Conservation (phyloP, 2,888 invertebrate species). For the Aromia moschata region DNA sequence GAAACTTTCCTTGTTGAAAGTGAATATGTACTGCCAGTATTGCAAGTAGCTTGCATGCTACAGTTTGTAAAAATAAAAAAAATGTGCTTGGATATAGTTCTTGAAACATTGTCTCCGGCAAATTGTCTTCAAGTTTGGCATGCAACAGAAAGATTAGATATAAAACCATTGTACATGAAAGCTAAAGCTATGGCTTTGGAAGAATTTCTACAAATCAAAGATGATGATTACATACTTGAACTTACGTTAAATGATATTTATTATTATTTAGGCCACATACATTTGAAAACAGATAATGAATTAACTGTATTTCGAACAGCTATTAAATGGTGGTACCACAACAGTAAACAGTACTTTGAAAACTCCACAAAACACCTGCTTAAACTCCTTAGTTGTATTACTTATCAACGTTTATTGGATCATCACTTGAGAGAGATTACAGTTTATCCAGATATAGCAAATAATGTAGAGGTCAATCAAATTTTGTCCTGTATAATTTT, state of each 20-base stretch:
- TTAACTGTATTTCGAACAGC: slow-evolving; percentile 56
- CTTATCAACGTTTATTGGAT: slow-evolving; percentile 48
- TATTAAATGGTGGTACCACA: slow-evolving; percentile 60
- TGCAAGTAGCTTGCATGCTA: slow-evolving; percentile 60
- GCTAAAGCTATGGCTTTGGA: slow-evolving; percentile 57
- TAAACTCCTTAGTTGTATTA: slow-evolving; percentile 54
- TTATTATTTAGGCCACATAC: slow-evolving; percentile 56
- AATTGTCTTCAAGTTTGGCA: slow-evolving; percentile 58
- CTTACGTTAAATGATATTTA: slow-evolving; percentile 54
- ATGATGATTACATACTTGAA: slow-evolving; percentile 49
- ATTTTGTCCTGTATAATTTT: slow-evolving; percentile 48
- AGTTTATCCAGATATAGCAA: slow-evolving; percentile 49
- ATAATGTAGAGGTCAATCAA: slow-evolving; percentile 43
- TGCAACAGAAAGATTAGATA: slow-evolving; percentile 51
- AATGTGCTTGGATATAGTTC: slow-evolving; percentile 49
- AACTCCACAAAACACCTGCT: slow-evolving; percentile 42
- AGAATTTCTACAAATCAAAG: slow-evolving; percentile 54
- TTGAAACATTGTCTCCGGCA: slow-evolving; percentile 43
- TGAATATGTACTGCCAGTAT: slow-evolving; percentile 53
- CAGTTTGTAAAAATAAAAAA: slow-evolving; percentile 58
- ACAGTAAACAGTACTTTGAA: slow-evolving; percentile 36
- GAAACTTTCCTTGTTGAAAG: slow-evolving; percentile 46
- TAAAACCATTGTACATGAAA: slow-evolving; percentile 54
- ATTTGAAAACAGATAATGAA: slow-evolving; percentile 51
- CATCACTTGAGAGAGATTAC: slow-evolving; percentile 52